phyloP scores from a whole-genome alignment of 2,797 vertebrate genomes.

The Malurus leucopterus region DNA sequence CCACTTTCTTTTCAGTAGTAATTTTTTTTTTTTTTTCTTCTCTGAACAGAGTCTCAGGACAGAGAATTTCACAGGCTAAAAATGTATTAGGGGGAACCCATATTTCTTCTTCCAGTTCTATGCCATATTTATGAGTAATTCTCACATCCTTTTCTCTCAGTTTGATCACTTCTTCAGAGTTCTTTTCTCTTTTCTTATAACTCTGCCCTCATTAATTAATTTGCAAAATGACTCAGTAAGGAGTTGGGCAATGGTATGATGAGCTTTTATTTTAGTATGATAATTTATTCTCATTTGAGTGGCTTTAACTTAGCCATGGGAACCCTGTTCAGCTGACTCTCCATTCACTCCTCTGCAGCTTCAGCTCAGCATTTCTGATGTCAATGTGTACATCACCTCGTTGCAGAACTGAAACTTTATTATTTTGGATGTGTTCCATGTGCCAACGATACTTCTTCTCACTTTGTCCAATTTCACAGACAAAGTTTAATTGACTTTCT shows the following conservation, averaged over 20 bases:
- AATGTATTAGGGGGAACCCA: not conserved
- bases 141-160: not conserved
- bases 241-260: not conserved
- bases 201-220: not conserved
- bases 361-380: not conserved
- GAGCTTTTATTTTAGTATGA: not conserved
- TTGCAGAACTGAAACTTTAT: not conserved
- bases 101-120: not conserved
- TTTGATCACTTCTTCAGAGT: not conserved
- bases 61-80: not conserved
- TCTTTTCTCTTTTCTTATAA: not conserved
- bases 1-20: not conserved
- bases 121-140: not conserved
- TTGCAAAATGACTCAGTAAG: not conserved
- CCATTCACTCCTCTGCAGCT: not conserved
- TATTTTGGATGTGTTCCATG: not conserved
- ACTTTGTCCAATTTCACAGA: not conserved
- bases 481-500: not conserved
- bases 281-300: not conserved
- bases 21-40: not conserved
- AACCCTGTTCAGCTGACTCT: not conserved
- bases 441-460: not conserved
- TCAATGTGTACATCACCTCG: not conserved
- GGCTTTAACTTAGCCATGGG: not conserved
- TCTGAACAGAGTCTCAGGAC: not conserved